phyloP scores from a whole-genome alignment of 2,797 vertebrate species.

The Eupleurogrammus muticus region DNA sequence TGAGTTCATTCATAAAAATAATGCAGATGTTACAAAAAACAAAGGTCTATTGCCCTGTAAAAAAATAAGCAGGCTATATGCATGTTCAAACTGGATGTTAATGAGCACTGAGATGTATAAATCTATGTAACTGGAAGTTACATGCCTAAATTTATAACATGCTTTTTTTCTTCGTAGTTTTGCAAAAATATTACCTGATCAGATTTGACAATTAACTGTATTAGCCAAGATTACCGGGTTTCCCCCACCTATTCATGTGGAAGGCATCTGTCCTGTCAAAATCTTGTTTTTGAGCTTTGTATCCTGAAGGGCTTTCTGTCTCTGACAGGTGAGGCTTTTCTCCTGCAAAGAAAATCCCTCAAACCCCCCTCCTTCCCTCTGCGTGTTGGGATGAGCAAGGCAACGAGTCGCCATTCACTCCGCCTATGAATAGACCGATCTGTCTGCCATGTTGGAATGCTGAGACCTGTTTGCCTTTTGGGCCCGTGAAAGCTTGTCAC shows the following conservation, averaged over 20 bases:
- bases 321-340: constrained; percentile 74
- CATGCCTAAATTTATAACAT: constrained; percentile 1
- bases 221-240: constrained; percentile 1
- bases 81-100: constrained; percentile 35
- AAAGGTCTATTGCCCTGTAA: neutral
- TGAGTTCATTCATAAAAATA: neutral
- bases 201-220: neutral
- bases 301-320: constrained; percentile 63
- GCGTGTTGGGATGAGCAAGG: constrained; percentile 60
- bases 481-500: constrained; percentile 75
- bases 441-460: constrained; percentile 76
- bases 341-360: constrained; percentile 42
- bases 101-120: constrained; percentile 1
- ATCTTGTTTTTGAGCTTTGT: constrained; percentile 43
- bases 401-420: constrained; percentile 50
- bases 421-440: constrained; percentile 63
- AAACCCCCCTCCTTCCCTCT: constrained; percentile 12
- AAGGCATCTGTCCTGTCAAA: constrained; percentile 55
- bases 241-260: constrained; percentile 17
- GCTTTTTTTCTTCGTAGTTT: constrained; percentile 8
- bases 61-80: constrained; percentile 17
- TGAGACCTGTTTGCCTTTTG: constrained; percentile 77
- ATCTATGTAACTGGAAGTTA: constrained; percentile 16
- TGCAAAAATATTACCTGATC: constrained; percentile 1
- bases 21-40: constrained; percentile 1